phyloP scores from a whole-genome alignment of 2,113 vertebrate species.

The Pipra filicauda region DNA sequence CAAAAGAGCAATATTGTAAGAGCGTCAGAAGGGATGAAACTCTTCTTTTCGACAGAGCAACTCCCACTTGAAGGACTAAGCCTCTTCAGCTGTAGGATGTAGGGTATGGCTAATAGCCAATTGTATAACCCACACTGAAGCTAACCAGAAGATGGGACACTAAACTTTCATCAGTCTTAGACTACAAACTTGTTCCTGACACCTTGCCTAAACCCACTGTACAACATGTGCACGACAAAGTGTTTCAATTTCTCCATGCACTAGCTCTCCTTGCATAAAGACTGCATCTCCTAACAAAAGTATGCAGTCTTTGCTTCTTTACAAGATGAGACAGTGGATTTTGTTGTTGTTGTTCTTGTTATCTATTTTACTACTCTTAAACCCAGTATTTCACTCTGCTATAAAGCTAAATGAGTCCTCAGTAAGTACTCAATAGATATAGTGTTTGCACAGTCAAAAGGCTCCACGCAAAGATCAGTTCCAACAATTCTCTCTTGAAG shows the following conservation, averaged over 20 bases:
- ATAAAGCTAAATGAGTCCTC: not conserved
- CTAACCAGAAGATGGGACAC: not conserved
- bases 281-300: not conserved
- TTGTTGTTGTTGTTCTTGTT: not conserved
- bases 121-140: not conserved
- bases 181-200: not conserved
- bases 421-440: not conserved
- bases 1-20: fast-evolving
- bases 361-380: not conserved
- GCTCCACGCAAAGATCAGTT: not conserved
- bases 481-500: not conserved
- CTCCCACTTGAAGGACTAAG: not conserved
- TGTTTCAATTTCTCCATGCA: not conserved
- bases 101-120: not conserved
- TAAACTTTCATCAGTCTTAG: not conserved
- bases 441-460: not conserved
- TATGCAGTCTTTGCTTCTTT: not conserved
- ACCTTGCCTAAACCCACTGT: not conserved
- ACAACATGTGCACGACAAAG: not conserved
- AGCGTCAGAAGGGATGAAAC: not conserved
- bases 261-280: not conserved
- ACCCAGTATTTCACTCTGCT: not conserved
- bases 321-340: not conserved
- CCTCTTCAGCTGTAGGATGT: not conserved
- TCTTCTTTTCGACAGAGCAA: not conserved